Evolutionary conservation across 2,113 vertebrate species (phyloP), one percentile per base, ranked within the genome.

Genomic region (Catharus bicknelli): DNA sequence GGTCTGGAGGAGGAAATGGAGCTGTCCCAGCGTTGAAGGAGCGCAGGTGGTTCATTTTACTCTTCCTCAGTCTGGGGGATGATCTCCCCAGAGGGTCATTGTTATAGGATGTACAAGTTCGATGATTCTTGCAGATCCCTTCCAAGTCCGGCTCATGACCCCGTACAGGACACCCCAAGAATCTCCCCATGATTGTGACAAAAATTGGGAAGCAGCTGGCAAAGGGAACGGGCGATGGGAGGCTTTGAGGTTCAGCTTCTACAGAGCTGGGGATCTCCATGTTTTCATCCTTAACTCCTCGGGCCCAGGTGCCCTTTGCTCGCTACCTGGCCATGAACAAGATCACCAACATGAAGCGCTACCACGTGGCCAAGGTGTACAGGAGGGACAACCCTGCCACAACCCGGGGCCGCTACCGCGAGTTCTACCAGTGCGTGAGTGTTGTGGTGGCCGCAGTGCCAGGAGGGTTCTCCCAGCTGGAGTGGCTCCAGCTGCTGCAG

Each of bases 341-440:
- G 95, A 97, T 99, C 90, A 98, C 97, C 83, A 99, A 98, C 95
- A 99, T 99, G 83, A 99, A 99, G 77, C 98, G 99, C 38, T 99
- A 99, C 95, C 99, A 99, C 74, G 97, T 99, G 0, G 99, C 99
- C 11, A 99, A 99, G 96, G 99, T 99, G 7, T 99, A 99, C 97
- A 98, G 99, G 42, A 97, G 99, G 51, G 99, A 99, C 96, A 99
- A 99, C 96, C 99, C 99, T 0, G 99, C 99, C 85, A 99, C 97
- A 78, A 99, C 98, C 26, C 95, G 98, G 0, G 99, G 99, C 61
- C 98, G 99, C 86, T 99, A 99, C 95, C 77, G 99, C 73, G 99
- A 99, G 96, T 99, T 99, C 96, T 99, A 98, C 95, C 99, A 99
- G 88, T 99, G 99, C 96, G 99, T 99, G 96, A 99, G 99, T 99